A percentile compares a stretch with the other conserved stretches of the same genome.
Evolutionary conservation across 2,888 invertebrate species (phyloP).

Genomic region (Machimus rusticus): DNA sequence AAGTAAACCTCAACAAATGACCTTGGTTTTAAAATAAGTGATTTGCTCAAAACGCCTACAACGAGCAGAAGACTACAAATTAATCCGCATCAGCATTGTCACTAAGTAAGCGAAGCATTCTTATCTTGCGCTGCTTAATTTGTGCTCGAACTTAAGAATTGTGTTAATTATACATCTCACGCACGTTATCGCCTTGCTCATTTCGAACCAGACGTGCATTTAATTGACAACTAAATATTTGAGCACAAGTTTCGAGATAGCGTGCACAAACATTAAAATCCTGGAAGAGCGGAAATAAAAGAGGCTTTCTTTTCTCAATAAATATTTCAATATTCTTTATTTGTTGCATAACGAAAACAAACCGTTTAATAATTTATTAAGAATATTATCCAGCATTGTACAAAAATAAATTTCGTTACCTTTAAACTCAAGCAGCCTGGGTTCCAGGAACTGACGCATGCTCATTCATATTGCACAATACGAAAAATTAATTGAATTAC

Average conservation of each 20-base stretch:
- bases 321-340: conserved; percentile 32
- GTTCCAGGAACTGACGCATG: neutral
- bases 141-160: neutral
- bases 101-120: neutral
- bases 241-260: neutral
- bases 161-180: neutral
- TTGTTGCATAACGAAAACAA: conserved; percentile 30
- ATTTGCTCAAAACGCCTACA: neutral
- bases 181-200: neutral
- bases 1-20: no score
- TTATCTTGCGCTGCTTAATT: neutral
- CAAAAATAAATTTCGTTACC: conserved; percentile 18
- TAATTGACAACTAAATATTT: neutral
- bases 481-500: neutral
- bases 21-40: neutral
- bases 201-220: neutral
- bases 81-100: neutral
- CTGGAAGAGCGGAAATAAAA: neutral
- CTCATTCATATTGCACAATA: conserved; percentile 3
- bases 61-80: neutral
- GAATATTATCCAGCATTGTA: conserved; percentile 1
- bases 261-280: neutral
- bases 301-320: neutral
- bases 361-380: conserved; percentile 1
- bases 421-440: neutral